Evolutionary conservation across 2,797 vertebrate species (phyloP).

Genomic region (Lindbergichthys nudifrons): DNA sequence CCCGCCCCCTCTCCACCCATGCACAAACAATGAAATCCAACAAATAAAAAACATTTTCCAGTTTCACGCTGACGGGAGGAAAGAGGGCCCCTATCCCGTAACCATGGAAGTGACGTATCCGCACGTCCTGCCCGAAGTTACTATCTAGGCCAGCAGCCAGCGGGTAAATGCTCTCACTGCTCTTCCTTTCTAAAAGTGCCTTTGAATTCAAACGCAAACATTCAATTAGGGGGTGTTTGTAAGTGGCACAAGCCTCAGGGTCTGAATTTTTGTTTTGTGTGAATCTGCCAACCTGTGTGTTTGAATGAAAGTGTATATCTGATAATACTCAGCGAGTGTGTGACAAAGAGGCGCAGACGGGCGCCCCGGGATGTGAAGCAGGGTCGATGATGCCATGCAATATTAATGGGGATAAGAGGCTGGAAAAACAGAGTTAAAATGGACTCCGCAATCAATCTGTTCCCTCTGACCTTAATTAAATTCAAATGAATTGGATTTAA

Average conservation of each 20-base stretch:
- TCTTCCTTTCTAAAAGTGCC: conserved; percentile 70
- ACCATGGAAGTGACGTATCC: conserved; percentile 86
- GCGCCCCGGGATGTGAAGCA: conserved; percentile 54
- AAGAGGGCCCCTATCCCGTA: conserved; percentile 82
- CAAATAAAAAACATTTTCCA: conserved; percentile 82
- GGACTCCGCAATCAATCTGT: conserved; percentile 58
- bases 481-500: conserved; percentile 56
- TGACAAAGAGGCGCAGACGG: conserved; percentile 35
- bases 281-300: conserved; percentile 10
- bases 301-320: conserved; percentile 25
- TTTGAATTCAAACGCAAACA: conserved; percentile 63
- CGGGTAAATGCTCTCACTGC: conserved; percentile 83
- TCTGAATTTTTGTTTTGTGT: conserved; percentile 29
- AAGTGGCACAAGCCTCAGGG: conserved; percentile 59
- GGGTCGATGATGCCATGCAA: conserved; percentile 71
- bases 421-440: conserved; percentile 62
- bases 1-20: conserved; percentile 57
- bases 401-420: conserved; percentile 74
- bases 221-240: conserved; percentile 66
- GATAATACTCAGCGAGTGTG: conserved; percentile 9
- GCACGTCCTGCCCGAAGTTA: conserved; percentile 87
- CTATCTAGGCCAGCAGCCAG: conserved; percentile 82
- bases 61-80: conserved; percentile 87
- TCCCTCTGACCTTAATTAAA: conserved; percentile 72
- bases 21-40: conserved; percentile 70